A percentile compares a stretch with the other conserved stretches of the same genome.
Evolutionary conservation across 2,888 invertebrate genomes (phyloP).

Genomic region (Campaea margaritaria): DNA sequence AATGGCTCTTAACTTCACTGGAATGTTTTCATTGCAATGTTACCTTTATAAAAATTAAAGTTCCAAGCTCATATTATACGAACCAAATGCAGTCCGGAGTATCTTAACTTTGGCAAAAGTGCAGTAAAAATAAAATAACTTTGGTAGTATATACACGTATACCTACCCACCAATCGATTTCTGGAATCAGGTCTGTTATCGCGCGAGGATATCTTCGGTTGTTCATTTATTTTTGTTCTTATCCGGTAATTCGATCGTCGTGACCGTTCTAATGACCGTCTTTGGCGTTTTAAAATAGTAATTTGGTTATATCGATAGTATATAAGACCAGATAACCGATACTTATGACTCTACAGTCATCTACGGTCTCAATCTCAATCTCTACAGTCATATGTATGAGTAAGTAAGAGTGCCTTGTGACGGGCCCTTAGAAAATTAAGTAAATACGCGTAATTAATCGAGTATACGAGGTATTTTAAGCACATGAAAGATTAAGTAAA

Average conservation of each 20-base stretch:
- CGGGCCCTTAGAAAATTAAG: background rate
- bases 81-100: too few relatives aligned
- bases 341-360: too few relatives aligned
- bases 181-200: slow-evolving; percentile 34
- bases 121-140: too few relatives aligned
- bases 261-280: slow-evolving; percentile 30
- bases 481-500: too few relatives aligned
- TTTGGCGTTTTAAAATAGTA: background rate
- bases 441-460: too few relatives aligned
- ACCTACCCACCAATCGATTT: background rate
- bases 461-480: too few relatives aligned
- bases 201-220: slow-evolving; percentile 31
- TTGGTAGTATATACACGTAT: too few relatives aligned
- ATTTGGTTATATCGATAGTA: background rate
- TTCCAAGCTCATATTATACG: too few relatives aligned
- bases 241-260: slow-evolving; percentile 32
- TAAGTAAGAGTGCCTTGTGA: too few relatives aligned
- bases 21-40: slow-evolving; percentile 17
- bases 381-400: too few relatives aligned
- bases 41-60: background rate
- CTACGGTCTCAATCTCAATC: too few relatives aligned
- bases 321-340: background rate
- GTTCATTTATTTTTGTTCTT: slow-evolving; percentile 35
- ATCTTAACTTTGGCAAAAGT: too few relatives aligned
- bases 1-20: slow-evolving; percentile 44